Percentiles rank a stretch among this genome's conserved stretches.
These are phyloP conservation scores for Sapayoa aenigma DNA, from an alignment of 2,113 vertebrate species.

Conservation along the genomic window DNA sequence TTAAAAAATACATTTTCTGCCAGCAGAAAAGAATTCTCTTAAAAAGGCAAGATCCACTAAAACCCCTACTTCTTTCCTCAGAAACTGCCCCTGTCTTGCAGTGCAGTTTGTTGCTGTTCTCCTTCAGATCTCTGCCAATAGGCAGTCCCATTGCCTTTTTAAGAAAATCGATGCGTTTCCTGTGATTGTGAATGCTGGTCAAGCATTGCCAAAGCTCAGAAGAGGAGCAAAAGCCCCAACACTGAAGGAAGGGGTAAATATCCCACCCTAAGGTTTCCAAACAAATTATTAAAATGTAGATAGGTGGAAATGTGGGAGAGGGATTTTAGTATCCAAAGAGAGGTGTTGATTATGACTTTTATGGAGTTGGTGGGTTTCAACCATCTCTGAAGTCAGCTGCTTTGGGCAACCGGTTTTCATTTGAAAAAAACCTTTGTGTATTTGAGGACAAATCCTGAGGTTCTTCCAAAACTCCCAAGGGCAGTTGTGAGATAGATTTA, in stretches of 20 bases:
- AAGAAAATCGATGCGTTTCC: neutral
- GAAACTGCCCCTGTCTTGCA: neutral
- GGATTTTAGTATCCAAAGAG: neutral
- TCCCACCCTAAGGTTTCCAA: neutral
- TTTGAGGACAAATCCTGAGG: neutral
- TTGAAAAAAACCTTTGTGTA: neutral
- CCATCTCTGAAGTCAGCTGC: neutral
- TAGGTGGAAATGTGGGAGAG: neutral
- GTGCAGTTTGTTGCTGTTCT: neutral
- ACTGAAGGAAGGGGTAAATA: neutral
- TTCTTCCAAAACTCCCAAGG: neutral
- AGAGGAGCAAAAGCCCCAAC: neutral
- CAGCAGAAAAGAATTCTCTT: slow-evolving; percentile 59
- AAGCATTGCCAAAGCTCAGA: neutral
- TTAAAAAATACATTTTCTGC: slow-evolving; percentile 38
- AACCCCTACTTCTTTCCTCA: neutral
- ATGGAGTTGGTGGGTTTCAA: neutral
- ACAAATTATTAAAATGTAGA: neutral
- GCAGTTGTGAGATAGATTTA: neutral
- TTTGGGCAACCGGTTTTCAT: neutral
- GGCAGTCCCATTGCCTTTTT: neutral
- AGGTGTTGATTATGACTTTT: neutral
- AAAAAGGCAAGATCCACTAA: slow-evolving; percentile 20
- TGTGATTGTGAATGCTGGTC: neutral
- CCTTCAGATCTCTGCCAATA: neutral